phyloP scores from a whole-genome alignment of 2,113 vertebrate genomes.

The Orientallactaga bullata region DNA sequence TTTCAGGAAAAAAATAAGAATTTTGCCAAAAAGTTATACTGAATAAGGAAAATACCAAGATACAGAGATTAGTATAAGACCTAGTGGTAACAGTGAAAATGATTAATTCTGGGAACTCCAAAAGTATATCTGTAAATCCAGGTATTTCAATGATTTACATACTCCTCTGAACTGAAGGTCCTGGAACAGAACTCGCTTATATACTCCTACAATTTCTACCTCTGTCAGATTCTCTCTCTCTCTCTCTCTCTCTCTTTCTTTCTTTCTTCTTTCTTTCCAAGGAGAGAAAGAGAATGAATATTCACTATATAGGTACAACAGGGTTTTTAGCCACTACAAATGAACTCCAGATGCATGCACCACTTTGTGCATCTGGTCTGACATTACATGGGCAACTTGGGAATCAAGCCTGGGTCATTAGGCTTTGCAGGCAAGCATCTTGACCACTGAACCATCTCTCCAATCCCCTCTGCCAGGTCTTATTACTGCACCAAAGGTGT shows the following conservation, averaged over 20 bases:
- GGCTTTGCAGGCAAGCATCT: no score
- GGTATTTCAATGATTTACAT: constrained; percentile 37
- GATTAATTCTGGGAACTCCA: constrained; percentile 46
- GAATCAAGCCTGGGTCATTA: no score
- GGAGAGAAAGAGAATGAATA: no score
- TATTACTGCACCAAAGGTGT: constrained; percentile 42
- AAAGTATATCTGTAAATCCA: constrained; percentile 39
- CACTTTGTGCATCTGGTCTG: no score
- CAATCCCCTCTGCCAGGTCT: background rate
- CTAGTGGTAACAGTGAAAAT: constrained; percentile 45
- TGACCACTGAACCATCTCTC: no score
- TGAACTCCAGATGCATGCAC: no score
- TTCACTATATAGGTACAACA: no score
- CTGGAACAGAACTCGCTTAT: constrained; percentile 25
- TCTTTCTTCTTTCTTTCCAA: no score
- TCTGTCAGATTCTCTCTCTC: constrained; percentile 58
- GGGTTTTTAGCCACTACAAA: no score
- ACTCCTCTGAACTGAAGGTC: background rate
- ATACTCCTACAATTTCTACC: constrained; percentile 36
- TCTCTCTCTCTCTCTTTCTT: no score
- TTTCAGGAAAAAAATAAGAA: constrained; percentile 57
- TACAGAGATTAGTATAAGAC: constrained; percentile 16
- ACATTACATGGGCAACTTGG: no score
- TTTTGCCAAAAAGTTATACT: constrained; percentile 55
- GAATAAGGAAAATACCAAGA: constrained; percentile 22